Conservation (phyloP, 37 sponge, comb jelly and placozoan species). For the Axinella damicornis region DNA sequence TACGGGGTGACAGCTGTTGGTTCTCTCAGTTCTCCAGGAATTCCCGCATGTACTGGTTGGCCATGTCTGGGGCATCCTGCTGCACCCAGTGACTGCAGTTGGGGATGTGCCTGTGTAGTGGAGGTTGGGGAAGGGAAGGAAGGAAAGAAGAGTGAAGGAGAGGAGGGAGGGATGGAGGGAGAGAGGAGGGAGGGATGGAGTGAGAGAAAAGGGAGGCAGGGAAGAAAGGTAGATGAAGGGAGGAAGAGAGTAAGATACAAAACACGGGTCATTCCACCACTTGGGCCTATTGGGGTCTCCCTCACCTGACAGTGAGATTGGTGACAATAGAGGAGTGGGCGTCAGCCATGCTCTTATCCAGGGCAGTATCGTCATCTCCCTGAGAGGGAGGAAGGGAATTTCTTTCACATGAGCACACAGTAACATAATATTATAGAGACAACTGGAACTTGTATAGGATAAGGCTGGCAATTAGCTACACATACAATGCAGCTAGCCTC, state of each 20-base stretch:
- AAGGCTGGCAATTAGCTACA: too few species aligned
- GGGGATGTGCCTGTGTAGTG: conserved; percentile 71
- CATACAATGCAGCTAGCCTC: too few species aligned
- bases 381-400: not conserved
- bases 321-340: not conserved
- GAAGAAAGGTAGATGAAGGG: too few species aligned
- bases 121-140: not conserved
- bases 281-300: too few species aligned
- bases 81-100: conserved; percentile 90
- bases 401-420: too few species aligned
- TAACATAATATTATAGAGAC: too few species aligned
- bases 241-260: too few species aligned
- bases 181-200: too few species aligned
- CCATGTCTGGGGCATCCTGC: conserved; percentile 69
- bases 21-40: conserved; percentile 30
- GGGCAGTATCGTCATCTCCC: conserved; percentile 39
- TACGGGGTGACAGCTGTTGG: too few species aligned
- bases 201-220: too few species aligned
- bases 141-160: not conserved
- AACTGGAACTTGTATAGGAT: too few species aligned
- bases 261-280: too few species aligned
- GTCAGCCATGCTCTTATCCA: conserved; percentile 45
- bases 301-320: conserved; percentile 32
- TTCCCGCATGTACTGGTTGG: conserved; percentile 76
- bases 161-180: not conserved